phyloP scores from a whole-genome alignment of 2,888 invertebrate species.

The Danaus chrysippus region DNA sequence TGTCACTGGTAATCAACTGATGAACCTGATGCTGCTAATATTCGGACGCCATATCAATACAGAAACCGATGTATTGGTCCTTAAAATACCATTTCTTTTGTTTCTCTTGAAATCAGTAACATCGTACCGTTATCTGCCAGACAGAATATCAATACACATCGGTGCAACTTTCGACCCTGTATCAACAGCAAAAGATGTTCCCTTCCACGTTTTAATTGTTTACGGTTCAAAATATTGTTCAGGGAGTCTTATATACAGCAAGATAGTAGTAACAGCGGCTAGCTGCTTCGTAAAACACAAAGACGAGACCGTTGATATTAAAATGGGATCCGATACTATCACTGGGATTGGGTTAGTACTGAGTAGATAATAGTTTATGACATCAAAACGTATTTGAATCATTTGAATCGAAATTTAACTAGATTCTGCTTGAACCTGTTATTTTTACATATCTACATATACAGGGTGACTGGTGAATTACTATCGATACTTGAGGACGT shows the following conservation, averaged over 20 bases:
- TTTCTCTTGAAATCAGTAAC: conserved; percentile 10
- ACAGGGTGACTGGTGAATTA: too few species aligned
- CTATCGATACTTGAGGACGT: too few species aligned
- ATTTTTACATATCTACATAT: too few species aligned
- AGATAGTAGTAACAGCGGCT: conserved; percentile 54
- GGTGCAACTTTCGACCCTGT: conserved; percentile 19
- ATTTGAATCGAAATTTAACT: too few species aligned
- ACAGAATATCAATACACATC: conserved; percentile 13
- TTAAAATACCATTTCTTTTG: conserved; percentile 11
- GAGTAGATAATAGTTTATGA: conserved; percentile 4
- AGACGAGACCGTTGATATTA: conserved; percentile 42
- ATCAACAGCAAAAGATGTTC: conserved; percentile 37
- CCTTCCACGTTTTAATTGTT: conserved; percentile 55
- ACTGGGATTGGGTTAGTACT: conserved; percentile 36
- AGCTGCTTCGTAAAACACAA: conserved; percentile 47
- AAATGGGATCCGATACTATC: conserved; percentile 49
- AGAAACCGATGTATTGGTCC: too few species aligned
- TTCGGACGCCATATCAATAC: too few species aligned
- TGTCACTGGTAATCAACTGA: too few species aligned
- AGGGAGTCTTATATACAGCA: conserved; percentile 53
- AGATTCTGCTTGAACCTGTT: too few species aligned
- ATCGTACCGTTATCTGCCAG: conserved; percentile 29
- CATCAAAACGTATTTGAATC: not conserved
- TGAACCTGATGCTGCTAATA: too few species aligned
- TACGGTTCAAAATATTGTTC: conserved; percentile 56